Evolutionary conservation across 2,888 invertebrate species (phyloP), one percentile per base, ranked within the genome.

Genomic region (Apamea sordens): DNA sequence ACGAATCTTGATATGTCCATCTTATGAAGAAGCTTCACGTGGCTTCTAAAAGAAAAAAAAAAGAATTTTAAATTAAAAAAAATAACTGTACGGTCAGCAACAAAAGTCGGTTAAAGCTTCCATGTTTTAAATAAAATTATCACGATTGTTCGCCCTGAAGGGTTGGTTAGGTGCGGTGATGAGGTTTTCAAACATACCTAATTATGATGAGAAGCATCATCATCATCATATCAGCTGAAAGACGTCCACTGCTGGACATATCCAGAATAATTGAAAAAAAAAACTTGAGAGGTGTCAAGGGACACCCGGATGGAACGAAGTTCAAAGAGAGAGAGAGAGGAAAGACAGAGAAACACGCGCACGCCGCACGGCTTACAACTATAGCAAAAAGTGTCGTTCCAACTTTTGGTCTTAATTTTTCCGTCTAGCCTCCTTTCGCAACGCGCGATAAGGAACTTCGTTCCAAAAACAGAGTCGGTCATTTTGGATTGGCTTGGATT

Each of bases 1-100:
- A 69, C 28, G 36, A 69, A 7, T 74, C 36, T 56, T 69, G 7
- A 47, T 36, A 47, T 8, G 15, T 36, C 24, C 56, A 36, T 61
- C n/a, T 13, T 36, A 44, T 47, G 64, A 53, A 61, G n/a, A 67
- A 50, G 36, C 50, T 80, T 53, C 50, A 67, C 15, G 63, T 63
- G 36, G n/a, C 28, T 50, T 72, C 15, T 50, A 21, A 15, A 15
- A 47, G 18, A 50, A 13, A 32, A 44, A 7, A 50, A 8, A 3
- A 0, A 21, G 2, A 32, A 47, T 21, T 18, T 28, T 10, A 32
- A 32, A 11, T 3, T 21, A 44, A 36, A 61, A 47, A 36, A n/a
- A 47, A 36, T 2, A 1, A 10, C 47, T 18, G 32, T 77, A 69
- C 69, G 32, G 61, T 50, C 41, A 63, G 50, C 61, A 79, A 53